Conservation (phyloP, 2,797 vertebrate species). For the Hypotaenidia okinawae region DNA sequence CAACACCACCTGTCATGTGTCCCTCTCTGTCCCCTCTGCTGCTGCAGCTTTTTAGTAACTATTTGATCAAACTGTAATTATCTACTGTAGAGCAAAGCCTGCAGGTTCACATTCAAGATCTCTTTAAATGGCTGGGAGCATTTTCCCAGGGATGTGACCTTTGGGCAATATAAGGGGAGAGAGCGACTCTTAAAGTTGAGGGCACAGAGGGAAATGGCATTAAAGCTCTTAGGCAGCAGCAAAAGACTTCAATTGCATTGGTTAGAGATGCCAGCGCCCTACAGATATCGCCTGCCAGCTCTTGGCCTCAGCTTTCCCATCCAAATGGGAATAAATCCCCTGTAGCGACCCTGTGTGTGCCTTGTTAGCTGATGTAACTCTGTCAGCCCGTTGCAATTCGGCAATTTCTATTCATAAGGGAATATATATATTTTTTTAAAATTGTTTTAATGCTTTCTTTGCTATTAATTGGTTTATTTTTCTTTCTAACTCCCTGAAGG, state of each 20-base stretch:
- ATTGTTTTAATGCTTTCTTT: background rate
- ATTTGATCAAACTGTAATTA: background rate
- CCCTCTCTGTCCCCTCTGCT: no score
- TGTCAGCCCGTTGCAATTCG: background rate
- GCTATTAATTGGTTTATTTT: no score
- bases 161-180: background rate
- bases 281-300: fast-evolving
- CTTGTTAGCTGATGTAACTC: background rate
- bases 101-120: no score
- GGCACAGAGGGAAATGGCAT: background rate
- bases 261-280: no score
- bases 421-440: fast-evolving
- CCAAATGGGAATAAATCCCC: background rate
- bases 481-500: conserved; percentile 61
- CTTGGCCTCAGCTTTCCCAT: background rate
- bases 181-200: background rate
- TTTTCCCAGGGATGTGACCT: background rate
- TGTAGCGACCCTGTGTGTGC: no score
- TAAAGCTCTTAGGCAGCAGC: background rate
- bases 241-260: fast-evolving
- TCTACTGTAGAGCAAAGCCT: background rate
- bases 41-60: background rate
- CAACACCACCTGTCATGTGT: fast-evolving
- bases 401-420: background rate
- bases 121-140: background rate